Base-by-base conservation (phyloP, 2,113 vertebrate species). In the Dinomys branickii region DNA sequence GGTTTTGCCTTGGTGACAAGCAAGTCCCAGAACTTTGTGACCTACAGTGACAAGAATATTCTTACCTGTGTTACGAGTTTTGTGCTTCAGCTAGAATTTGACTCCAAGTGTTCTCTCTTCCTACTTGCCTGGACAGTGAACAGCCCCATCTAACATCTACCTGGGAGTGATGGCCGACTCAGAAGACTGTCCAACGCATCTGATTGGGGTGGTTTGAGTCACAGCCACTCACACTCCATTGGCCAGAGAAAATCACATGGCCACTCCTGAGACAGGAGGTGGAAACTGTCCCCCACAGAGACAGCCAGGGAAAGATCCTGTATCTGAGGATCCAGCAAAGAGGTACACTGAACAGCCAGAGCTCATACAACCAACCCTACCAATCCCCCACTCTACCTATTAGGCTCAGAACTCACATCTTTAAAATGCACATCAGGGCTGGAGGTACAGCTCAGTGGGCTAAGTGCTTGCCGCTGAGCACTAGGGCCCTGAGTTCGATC, bases 111-210 rank as follows among this genome's bases (percentile, higher is more conserved):
- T 28, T n/a, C 80, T 17, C 24, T 84, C 14, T 17, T 20, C 38
- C 61, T 1, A 0, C 7, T 22, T 30, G 4, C 16, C 8, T 33
- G 52, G 47, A 56, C 47, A 59, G 50, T 8, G 38, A 61, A 26
- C 19, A 26, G 50, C 8, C 33, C 22, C 7, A 2, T 1, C 13
- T 1, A 3, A 88, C 59, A 38, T 41, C 84, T 47, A 20, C 8
- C 11, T 4, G 30, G 13, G n/a, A 54, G 12, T 0, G 26, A 0
- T 1, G 1, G 65, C 47, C 69, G 1, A 54, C 26, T 47, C 26
- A 28, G 17, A 16, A 5, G 28, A 28, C 0, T 35, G 26, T 4
- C 65, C 7, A 0, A 12, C 0, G 14, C 77, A n/a, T 83, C 16
- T n/a, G 2, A 16, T n/a, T n/a, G 77, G 12, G 4, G 11, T 28